phyloP scores from a whole-genome alignment of 2,113 vertebrate genomes.

The Muscicapa adusta region DNA sequence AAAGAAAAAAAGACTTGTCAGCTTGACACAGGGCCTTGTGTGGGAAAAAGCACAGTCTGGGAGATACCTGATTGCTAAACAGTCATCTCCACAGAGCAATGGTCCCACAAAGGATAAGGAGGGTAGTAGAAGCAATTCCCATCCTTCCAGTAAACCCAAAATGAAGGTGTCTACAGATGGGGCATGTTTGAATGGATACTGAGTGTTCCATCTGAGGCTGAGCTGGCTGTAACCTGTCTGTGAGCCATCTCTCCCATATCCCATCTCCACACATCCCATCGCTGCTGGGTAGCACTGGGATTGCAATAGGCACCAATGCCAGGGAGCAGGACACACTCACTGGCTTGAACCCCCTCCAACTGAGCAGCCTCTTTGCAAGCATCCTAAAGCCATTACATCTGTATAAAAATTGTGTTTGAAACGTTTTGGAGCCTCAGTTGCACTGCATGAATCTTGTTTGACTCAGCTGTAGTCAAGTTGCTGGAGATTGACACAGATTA shows the following conservation, averaged over 20 bases:
- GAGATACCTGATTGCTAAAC: background rate
- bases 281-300: background rate
- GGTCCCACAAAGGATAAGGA: background rate
- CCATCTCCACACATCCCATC: too few species aligned
- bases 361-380: background rate
- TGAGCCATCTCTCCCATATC: background rate
- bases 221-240: background rate
- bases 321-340: background rate
- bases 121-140: background rate
- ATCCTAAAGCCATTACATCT: background rate
- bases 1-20: background rate
- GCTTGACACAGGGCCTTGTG: rapidly evolving
- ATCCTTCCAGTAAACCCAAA: background rate
- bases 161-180: rapidly evolving
- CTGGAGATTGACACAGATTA: background rate
- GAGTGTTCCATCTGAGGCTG: background rate
- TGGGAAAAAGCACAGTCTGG: background rate
- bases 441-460: background rate
- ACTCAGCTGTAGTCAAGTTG: background rate
- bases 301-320: background rate
- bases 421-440: background rate
- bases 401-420: background rate
- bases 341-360: background rate
- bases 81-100: background rate
- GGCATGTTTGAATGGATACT: background rate